phyloP scores from a whole-genome alignment of 2,113 vertebrate genomes.

The Macroglossus sobrinus region DNA sequence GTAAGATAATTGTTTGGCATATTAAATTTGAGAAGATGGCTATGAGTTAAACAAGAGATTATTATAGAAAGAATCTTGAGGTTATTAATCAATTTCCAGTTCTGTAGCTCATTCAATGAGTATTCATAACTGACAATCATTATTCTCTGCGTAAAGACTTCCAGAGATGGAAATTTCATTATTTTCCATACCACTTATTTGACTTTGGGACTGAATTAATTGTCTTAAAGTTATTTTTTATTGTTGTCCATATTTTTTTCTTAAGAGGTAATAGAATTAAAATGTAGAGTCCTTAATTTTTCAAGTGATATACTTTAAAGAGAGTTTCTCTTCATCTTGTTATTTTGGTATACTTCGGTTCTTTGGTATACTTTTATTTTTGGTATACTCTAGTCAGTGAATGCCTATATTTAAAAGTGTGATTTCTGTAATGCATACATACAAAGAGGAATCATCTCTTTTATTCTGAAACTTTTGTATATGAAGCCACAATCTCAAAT shows the following conservation, averaged over 20 bases:
- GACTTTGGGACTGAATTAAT: neutral
- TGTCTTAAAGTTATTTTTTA: neutral
- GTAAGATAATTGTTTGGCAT: neutral
- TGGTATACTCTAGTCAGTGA: neutral
- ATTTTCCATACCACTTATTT: neutral
- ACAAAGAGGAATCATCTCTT: neutral
- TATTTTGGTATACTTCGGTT: neutral
- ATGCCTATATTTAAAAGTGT: neutral
- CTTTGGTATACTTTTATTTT: neutral
- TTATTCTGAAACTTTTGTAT: neutral
- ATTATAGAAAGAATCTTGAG: neutral
- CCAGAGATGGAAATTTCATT: neutral
- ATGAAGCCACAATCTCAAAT: neutral
- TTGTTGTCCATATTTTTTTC: neutral
- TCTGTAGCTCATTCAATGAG: neutral
- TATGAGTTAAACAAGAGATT: neutral
- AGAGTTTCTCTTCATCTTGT: neutral
- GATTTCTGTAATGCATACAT: neutral
- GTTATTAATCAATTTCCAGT: neutral
- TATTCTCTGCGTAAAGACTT: neutral
- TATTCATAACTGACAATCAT: neutral
- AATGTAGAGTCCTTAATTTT: neutral
- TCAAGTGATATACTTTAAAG: neutral
- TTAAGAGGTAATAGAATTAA: neutral
- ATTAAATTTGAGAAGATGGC: neutral